Evolutionary conservation across 2,888 invertebrate species (phyloP).

Genomic region (Alcis repandata): DNA sequence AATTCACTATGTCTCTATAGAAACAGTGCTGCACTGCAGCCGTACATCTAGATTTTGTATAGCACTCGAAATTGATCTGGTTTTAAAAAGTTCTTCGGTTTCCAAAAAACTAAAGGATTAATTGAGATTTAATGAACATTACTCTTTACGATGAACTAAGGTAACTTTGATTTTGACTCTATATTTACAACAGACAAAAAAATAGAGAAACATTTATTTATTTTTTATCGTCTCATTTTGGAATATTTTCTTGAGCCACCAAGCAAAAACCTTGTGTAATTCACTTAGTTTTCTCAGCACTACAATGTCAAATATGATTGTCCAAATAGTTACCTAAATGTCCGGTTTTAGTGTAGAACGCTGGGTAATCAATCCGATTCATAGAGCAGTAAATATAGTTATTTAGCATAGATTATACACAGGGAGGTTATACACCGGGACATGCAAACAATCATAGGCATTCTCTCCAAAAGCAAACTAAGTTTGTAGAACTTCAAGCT

Average conservation of each 20-base stretch:
- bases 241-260: background rate
- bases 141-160: no score
- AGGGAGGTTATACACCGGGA: no score
- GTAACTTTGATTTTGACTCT: background rate
- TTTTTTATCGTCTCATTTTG: background rate
- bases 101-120: no score
- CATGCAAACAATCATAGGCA: no score
- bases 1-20: no score
- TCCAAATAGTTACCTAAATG: background rate
- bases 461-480: background rate
- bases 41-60: no score
- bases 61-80: no score
- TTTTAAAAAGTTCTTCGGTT: no score
- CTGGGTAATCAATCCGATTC: background rate
- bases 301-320: background rate
- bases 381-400: background rate
- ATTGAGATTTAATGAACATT: no score
- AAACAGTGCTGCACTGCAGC: no score
- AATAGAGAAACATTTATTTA: background rate
- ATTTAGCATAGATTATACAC: no score
- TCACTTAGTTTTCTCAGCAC: background rate
- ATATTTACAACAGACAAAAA: background rate
- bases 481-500: background rate
- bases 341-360: background rate
- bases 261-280: slow-evolving; percentile 3